phyloP scores from a whole-genome alignment of 2,797 vertebrate species.

The Mormyrops boulengeri region DNA sequence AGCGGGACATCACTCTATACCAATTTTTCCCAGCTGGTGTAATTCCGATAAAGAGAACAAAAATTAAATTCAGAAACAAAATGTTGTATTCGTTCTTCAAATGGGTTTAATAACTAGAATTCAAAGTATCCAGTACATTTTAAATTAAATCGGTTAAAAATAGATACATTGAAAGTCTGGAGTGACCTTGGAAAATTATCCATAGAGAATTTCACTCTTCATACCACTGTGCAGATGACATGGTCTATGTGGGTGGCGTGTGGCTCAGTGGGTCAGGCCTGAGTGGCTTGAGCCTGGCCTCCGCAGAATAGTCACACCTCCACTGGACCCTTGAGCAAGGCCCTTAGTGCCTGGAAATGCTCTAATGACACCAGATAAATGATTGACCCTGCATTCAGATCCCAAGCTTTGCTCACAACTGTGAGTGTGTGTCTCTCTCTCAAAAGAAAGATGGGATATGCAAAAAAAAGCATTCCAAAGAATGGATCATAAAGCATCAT shows the following conservation, averaged over 20 bases:
- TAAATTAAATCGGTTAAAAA: neutral
- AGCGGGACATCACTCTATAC: neutral
- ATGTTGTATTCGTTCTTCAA: neutral
- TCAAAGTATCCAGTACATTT: neutral
- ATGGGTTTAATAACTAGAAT: neutral
- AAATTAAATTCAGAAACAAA: neutral
- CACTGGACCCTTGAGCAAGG: neutral
- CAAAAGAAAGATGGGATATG: neutral
- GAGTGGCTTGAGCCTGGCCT: neutral
- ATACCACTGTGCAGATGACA: neutral
- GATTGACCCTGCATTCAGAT: neutral
- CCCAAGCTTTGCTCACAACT: neutral
- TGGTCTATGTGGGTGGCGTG: neutral
- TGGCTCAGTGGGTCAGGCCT: neutral
- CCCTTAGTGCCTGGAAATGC: neutral
- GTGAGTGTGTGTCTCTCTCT: neutral
- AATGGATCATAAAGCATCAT: neutral
- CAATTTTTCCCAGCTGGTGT: neutral
- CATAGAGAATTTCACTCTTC: neutral
- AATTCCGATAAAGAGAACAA: neutral
- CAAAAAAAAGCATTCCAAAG: neutral
- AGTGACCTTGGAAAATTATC: neutral
- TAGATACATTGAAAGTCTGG: neutral
- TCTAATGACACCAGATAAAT: neutral
- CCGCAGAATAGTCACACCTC: neutral